Conservation (phyloP, 2,888 invertebrate genomes). For the Teinopalpus imperialis region DNA sequence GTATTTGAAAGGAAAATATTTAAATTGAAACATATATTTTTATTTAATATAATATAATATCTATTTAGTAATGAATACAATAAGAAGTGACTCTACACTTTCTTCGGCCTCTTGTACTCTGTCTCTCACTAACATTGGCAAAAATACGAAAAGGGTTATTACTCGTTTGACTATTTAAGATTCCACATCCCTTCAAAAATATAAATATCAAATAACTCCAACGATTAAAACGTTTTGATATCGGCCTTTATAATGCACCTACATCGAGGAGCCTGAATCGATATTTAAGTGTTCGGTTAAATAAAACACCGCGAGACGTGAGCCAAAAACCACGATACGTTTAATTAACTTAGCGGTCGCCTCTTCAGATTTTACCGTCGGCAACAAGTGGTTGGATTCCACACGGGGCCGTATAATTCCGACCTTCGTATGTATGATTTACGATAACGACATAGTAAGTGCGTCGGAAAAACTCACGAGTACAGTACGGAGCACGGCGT, state of each 20-base stretch:
- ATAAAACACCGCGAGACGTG: constrained; percentile 5
- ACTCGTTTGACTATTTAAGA: too few relatives aligned
- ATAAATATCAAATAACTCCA: too few relatives aligned
- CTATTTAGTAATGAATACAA: too few relatives aligned
- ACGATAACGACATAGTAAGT: constrained; percentile 62
- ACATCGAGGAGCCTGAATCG: background rate
- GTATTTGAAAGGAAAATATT: too few relatives aligned
- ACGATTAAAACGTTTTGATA: too few relatives aligned
- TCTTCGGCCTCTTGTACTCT: too few relatives aligned
- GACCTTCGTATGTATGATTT: constrained; percentile 54
- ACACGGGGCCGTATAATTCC: constrained; percentile 28
- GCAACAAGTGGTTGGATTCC: constrained; percentile 31
- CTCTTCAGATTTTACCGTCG: constrained; percentile 32
- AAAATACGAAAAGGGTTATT: too few relatives aligned
- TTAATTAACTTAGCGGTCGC: constrained; percentile 17
- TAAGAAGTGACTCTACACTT: too few relatives aligned
- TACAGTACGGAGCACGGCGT: constrained; percentile 49
- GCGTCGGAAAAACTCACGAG: constrained; percentile 63
- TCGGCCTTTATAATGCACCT: background rate
- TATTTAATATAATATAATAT: too few relatives aligned
- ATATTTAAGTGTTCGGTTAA: constrained; percentile 4
- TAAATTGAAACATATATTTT: too few relatives aligned
- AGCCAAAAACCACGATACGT: constrained; percentile 21
- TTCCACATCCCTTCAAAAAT: too few relatives aligned
- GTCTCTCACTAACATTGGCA: too few relatives aligned